Base-by-base conservation (phyloP, 1,140 invertebrate species). In the Papilio polyxenes region DNA sequence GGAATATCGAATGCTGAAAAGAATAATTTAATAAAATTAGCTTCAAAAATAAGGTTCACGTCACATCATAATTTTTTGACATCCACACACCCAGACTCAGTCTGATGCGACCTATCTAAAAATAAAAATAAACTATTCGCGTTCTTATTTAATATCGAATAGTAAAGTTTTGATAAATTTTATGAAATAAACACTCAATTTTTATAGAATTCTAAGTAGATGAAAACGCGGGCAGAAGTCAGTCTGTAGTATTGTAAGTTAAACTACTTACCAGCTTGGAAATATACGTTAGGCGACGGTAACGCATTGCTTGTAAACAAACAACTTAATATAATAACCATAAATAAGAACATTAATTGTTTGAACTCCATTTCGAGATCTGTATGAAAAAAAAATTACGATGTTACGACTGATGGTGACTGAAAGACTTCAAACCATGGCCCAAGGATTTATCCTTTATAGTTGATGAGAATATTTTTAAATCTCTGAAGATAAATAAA, bases 301-400 rank as follows among this genome's bases (percentile, higher is more conserved):
- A 86, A 80, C 37, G 84, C 85, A 72, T 82, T 53, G 80, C 78
- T 83, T 75, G 40, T 44, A 11, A 74, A 78, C 72, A 69, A 83
- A 10, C 23, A 75, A 77, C 13, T 15, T 31, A 31, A 31, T 23
- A 72, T 53, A 53, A 84, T 17, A 23, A 74, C 53, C 51, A 84
- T 37, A 31, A 82, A 76, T 15, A 83, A 31, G 8, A 85, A 40
- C 75, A 44, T 75, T 59, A 86, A 62, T 31, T 76, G 72, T 53
- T 82, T 87, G 56, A 84, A 81, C 80, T 82, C 48, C 87, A 87
- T 87, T 80, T 65, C 82, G n/a, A 80, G 31, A 23, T 15, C n/a
- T 10, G 20, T 53, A 56, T 56, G 40, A 15, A 53, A 53, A 53
- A 59, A 59, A 59, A 4, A 20, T 59, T n/a, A 59, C 56, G 17